Evolutionary conservation across 2,888 invertebrate species (phyloP).

Genomic region (Oscheius sp.): DNA sequence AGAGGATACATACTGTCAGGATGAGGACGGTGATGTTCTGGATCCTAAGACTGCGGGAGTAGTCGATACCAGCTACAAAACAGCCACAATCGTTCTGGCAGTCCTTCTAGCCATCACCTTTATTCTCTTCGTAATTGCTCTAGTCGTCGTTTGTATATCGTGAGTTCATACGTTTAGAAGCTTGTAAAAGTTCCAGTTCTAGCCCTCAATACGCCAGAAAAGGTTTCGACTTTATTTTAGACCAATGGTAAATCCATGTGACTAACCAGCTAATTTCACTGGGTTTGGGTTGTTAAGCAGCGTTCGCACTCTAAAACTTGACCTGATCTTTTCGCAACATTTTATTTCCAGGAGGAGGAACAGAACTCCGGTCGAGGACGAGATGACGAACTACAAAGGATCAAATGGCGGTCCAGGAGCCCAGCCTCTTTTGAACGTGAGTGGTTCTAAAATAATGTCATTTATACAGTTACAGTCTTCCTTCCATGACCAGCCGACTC

Average conservation of each 20-base stretch:
- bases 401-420: constrained; percentile 7
- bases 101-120: constrained; percentile 51
- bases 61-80: constrained; percentile 60
- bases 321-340: not conserved
- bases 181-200: not conserved
- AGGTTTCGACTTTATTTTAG: not conserved
- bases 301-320: not conserved
- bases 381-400: constrained; percentile 13
- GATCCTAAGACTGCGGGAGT: constrained; percentile 53
- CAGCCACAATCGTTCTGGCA: constrained; percentile 62
- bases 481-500: constrained; percentile 37
- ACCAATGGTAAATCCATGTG: constrained; percentile 11
- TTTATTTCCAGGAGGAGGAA: constrained; percentile 34
- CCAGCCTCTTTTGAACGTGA: constrained; percentile 22
- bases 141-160: constrained; percentile 19
- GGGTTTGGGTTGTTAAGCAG: not conserved
- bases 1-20: constrained; percentile 63
- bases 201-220: constrained; percentile 9
- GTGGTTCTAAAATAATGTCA: not conserved
- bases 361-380: constrained; percentile 30
- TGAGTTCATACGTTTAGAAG: constrained; percentile 8
- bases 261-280: not conserved
- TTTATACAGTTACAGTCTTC: constrained; percentile 10
- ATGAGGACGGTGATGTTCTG: constrained; percentile 56
- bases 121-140: constrained; percentile 36